Percentiles rank a stretch among this genome's conserved stretches.
These are phyloP conservation scores for Cyphomyrus discorhynchus DNA, from an alignment of 2,113 vertebrate species.

Conservation along the genomic window DNA sequence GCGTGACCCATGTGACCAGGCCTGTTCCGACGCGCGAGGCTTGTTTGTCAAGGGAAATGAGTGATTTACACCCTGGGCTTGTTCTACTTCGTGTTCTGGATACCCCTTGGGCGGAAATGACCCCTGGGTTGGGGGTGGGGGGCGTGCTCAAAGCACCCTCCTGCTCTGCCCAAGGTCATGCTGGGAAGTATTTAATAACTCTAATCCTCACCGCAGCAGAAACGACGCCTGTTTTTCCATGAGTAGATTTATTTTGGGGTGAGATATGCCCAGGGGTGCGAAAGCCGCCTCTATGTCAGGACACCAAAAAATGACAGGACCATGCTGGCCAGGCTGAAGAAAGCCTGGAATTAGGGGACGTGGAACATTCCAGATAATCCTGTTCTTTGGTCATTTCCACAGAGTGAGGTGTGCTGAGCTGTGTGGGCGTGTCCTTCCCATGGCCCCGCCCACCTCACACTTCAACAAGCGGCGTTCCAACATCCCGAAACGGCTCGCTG, in stretches of 20 bases:
- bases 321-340: not conserved
- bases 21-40: not conserved
- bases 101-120: slow-evolving; percentile 1
- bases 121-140: not conserved
- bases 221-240: not conserved
- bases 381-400: not conserved
- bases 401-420: not conserved
- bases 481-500: not conserved
- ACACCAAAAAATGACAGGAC: not conserved
- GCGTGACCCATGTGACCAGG: not conserved
- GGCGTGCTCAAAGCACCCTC: not conserved
- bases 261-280: not conserved
- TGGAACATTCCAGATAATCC: not conserved
- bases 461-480: not conserved
- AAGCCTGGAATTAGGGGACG: not conserved
- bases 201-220: not conserved
- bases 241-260: not conserved
- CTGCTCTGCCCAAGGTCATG: not conserved
- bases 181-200: slow-evolving; percentile 12
- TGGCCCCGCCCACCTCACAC: not conserved
- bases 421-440: not conserved
- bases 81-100: not conserved
- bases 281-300: not conserved
- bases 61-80: slow-evolving; percentile 3
- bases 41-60: slow-evolving; percentile 9